Evolutionary conservation across 1,140 invertebrate species (phyloP), one percentile per base, ranked within the genome.

Genomic region (Papilio xuthus): DNA sequence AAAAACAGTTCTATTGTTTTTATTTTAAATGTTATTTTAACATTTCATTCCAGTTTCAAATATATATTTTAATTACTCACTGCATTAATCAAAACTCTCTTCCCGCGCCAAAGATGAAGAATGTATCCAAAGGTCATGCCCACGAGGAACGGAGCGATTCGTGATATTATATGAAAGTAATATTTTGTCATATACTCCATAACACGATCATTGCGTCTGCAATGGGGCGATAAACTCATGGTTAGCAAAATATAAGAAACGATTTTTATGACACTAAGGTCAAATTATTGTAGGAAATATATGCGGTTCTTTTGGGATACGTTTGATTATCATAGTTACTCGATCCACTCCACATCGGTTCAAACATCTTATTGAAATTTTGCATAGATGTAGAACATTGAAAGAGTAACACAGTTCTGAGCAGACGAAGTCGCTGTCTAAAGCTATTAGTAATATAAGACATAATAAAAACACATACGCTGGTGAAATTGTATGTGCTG

Each of bases 101-200:
- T 79, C 18, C 76, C 80, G 3, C 81, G 76, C 26, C 37, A 79
- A 18, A 82, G 28, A 41, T 82, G 82, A 7, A 90, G 70, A 53
- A 94, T 83, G 20, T 87, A 87, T 23, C 86, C 86, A 44, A 81
- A 83, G 2, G 85, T 56, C 86, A 87, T 87, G 23, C 86, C 86
- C 9, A 87, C 83, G 9, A 87, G 70, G 70, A 87, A 87, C 7
- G 84, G 84, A 12, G 84, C 23, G 3, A 79, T 78, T 79, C 86
- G 63, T 20, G 86, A 80, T 13, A 87, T 69, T 9, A 82, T 86
- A 56, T 87, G 83, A 7, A 85, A 56, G 53, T 87, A 86, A 56
- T 87, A 87, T 47, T 83, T 78, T 28, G 53, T 41, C 12, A 80
- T 47, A 37, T 86, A 85, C 26, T 84, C 70, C 41, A 80, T 67